Base-by-base conservation (phyloP, 2,797 vertebrate genomes). In the Lutjanus campechanus region DNA sequence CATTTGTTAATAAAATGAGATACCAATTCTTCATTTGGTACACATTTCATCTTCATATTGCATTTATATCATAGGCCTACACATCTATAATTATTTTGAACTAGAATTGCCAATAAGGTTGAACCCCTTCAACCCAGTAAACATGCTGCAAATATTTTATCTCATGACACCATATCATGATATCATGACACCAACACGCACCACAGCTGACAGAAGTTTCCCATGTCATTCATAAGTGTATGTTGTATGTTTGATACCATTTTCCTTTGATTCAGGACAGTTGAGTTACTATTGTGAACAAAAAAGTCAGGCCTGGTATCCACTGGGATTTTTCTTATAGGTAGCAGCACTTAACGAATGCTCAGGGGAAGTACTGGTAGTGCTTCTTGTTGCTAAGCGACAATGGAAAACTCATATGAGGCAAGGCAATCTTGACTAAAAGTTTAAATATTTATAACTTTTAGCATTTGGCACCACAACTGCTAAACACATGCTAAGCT, bases 391-490 rank as follows among this genome's bases (percentile, higher is more conserved):
- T 89, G 82, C 83, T 79, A 81, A 78, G 79, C 49, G 15, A 88
- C 72, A 79, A 81, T 67, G 73, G 46, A 13, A 66, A 78, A 81
- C 77, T 85, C 58, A 91, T 85, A 78, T 82, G 41, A 88, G 51
- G 58, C 8, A 0, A 83, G 41, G 62, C 68, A 85, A 73, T 72
- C 8, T 72, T 81, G 40, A 67, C 81, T 80, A 54, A 89, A 83
- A 79, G 41, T 69, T 85, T 49, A 84, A 89, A 79, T 85, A 89
- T 85, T 81, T 68, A 89, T 82, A 76, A 77, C 55, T 84, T 86
- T 81, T 66, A 68, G 43, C 54, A 64, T 87, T 83, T 85, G 68
- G 79, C 43, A 77, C 49, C 53, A 70, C 58, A 47, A 51, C 61
- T 79, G 51, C 66, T 49, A 59, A 84, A 73, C 62, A 76, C 50